phyloP scores from a whole-genome alignment of 92 coral and sea anemone genomes.

The Porites divaricata region DNA sequence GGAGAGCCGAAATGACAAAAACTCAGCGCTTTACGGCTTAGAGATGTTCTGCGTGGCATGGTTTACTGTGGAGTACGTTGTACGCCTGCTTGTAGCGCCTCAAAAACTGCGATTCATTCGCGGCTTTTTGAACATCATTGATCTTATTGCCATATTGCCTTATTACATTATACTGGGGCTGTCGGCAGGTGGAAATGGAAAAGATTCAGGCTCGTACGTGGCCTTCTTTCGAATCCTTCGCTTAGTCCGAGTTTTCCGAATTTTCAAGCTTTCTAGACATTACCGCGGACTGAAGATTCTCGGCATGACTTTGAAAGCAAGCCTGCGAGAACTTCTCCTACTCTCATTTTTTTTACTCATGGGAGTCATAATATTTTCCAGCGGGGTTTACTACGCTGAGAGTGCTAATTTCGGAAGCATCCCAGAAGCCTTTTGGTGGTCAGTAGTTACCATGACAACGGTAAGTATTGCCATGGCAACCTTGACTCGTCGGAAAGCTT shows the following conservation, averaged over 20 bases:
- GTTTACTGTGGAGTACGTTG: constrained; percentile 82
- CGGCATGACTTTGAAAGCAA: constrained; percentile 81
- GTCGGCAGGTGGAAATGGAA: constrained; percentile 35
- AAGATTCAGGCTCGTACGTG: constrained; percentile 50
- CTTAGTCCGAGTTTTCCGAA: constrained; percentile 86
- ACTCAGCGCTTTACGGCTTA: constrained; percentile 68
- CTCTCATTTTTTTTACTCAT: constrained; percentile 74
- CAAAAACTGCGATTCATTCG: constrained; percentile 71
- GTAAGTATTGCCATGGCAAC: constrained; percentile 85
- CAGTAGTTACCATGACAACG: constrained; percentile 94
- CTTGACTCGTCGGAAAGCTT: constrained; percentile 10
- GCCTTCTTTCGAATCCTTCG: constrained; percentile 86
- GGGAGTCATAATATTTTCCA: constrained; percentile 89
- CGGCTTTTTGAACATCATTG: constrained; percentile 79
- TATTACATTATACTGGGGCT: constrained; percentile 78
- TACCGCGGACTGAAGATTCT: constrained; percentile 88
- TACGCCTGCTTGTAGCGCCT: constrained; percentile 82
- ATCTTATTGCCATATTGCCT: constrained; percentile 84
- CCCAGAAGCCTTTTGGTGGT: constrained; percentile 96
- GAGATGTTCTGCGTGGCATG: constrained; percentile 90
- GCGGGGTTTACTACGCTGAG: constrained; percentile 89
- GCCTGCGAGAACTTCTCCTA: constrained; percentile 80
- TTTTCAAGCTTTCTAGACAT: constrained; percentile 89
- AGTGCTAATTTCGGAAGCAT: constrained; percentile 87
- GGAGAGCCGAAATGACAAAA: constrained; percentile 60